Conservation (phyloP, 2,888 invertebrate species). For the Chalcosyrphus nemorum region DNA sequence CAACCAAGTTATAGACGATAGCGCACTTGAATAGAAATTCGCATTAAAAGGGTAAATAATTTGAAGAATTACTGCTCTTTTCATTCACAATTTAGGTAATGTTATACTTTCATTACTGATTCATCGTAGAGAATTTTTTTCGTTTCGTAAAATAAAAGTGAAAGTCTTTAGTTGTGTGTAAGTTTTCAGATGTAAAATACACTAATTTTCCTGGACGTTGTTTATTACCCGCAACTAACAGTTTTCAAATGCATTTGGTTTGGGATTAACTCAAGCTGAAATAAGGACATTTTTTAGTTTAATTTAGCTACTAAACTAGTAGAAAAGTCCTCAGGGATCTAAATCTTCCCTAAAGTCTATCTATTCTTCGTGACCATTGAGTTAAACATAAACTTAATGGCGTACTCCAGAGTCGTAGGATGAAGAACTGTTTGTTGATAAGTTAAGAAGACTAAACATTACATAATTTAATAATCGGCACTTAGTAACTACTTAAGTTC, state of each 20-base stretch:
- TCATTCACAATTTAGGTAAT: constrained; percentile 21
- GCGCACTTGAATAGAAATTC: constrained; percentile 20
- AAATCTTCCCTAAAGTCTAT: no score
- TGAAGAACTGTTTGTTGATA: no score
- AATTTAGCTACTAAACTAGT: no score
- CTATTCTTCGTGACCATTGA: no score
- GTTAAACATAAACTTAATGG: no score
- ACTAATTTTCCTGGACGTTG: not conserved
- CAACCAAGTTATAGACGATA: not conserved
- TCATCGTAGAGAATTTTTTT: not conserved
- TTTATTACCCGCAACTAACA: not conserved
- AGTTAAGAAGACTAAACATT: no score
- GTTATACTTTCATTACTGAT: not conserved
- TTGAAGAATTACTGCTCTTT: constrained; percentile 33
- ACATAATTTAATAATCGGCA: no score
- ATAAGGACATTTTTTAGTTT: no score
- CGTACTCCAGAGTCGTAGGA: no score
- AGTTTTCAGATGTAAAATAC: not conserved
- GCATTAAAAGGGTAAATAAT: constrained; percentile 27
- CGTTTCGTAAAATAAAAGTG: not conserved
- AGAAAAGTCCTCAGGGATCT: no score
- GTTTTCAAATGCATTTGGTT: not conserved
- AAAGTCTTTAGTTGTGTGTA: not conserved
- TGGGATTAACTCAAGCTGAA: no score
- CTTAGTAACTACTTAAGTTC: no score